phyloP scores from a whole-genome alignment of 2,888 invertebrate genomes.

The Neoitamus cyanurus region DNA sequence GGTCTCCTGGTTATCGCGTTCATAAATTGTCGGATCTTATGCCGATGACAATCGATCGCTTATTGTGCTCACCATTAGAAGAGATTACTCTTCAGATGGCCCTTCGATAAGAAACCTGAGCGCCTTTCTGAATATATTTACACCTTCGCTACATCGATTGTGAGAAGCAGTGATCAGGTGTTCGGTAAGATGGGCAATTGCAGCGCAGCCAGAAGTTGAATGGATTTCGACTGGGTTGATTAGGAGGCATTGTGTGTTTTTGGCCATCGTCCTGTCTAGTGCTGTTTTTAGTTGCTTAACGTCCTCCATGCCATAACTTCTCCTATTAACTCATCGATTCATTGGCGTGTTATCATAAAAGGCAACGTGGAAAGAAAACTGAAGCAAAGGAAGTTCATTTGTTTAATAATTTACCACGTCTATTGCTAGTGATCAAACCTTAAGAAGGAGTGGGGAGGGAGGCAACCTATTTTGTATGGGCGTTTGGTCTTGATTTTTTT shows the following conservation, averaged over 20 bases:
- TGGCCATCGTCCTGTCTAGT: not conserved
- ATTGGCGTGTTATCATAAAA: no score
- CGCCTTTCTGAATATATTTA: not conserved
- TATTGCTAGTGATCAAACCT: no score
- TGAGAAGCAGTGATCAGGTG: not conserved
- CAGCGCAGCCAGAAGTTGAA: not conserved
- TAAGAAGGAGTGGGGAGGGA: no score
- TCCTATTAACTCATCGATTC: no score
- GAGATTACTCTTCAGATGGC: constrained; percentile 21
- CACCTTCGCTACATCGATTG: not conserved
- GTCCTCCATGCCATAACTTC: no score
- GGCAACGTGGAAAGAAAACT: no score
- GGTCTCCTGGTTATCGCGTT: not conserved
- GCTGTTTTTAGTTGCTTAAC: not conserved
- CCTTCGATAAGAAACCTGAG: not conserved
- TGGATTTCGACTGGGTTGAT: not conserved
- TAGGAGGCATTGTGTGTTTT: not conserved
- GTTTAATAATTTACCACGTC: no score
- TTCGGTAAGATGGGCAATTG: not conserved
- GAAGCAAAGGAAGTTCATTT: no score
- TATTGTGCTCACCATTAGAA: constrained; percentile 19
- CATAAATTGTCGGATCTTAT: constrained; percentile 6
- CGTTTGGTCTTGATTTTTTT: no score
- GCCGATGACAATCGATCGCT: constrained; percentile 22
- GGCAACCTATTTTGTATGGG: no score